Percentiles rank a stretch among this genome's conserved stretches.
Conservation (phyloP, 2,797 vertebrate species). For the Percopsis omiscomaycus region DNA sequence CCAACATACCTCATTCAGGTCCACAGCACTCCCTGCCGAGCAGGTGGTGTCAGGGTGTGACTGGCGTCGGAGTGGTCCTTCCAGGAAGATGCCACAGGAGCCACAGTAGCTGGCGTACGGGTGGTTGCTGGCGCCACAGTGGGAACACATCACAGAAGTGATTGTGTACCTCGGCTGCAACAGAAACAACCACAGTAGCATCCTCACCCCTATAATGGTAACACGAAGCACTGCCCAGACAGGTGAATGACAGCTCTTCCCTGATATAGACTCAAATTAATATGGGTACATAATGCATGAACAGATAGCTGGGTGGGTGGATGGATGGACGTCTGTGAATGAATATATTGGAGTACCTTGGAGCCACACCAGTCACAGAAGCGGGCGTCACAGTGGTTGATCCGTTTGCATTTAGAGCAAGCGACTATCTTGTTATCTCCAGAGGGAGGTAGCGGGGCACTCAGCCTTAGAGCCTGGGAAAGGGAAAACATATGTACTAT, state of each 20-base stretch:
- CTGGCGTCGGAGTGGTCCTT: conserved; percentile 55
- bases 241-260: too few relatives aligned
- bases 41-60: conserved; percentile 3
- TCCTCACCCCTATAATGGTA: background rate
- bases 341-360: conserved; percentile 66
- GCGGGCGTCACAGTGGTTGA: conserved; percentile 72
- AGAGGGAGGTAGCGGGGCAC: conserved; percentile 37
- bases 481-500: too few relatives aligned
- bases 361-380: conserved; percentile 88
- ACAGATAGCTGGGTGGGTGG: background rate
- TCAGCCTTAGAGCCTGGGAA: conserved; percentile 44
- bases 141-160: conserved; percentile 74
- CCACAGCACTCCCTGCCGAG: background rate
- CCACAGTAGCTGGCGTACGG: conserved; percentile 80
- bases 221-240: too few relatives aligned
- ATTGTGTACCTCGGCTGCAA: conserved; percentile 40
- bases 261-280: too few relatives aligned
- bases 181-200: conserved; percentile 18
- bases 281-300: too few relatives aligned
- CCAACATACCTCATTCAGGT: conserved; percentile 62
- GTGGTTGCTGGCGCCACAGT: conserved; percentile 80
- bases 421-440: conserved; percentile 59
- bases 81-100: conserved; percentile 79
- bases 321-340: background rate
- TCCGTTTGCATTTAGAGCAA: conserved; percentile 79